A percentile compares a stretch with the other conserved stretches of the same genome.
Evolutionary conservation across 53 echinoderm and acorn worm species (phyloP).

Genomic region (Astropecten irregularis): DNA sequence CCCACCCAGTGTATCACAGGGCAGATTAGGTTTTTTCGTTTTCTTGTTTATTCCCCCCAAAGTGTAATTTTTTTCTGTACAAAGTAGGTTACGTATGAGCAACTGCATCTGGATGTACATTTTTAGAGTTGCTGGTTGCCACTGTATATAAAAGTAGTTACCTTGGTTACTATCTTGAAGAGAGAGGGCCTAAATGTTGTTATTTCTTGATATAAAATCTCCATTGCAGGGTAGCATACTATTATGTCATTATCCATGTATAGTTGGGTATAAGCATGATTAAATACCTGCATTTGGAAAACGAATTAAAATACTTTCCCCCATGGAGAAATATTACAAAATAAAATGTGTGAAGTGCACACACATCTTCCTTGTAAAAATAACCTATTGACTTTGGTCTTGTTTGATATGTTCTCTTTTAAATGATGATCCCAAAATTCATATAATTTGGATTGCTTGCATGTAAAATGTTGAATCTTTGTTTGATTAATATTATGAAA

Average conservation of each 20-base stretch:
- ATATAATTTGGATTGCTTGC: too few relatives aligned
- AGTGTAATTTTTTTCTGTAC: constrained; percentile 11
- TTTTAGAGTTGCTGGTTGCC: constrained; percentile 42
- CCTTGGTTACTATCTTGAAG: constrained; percentile 16
- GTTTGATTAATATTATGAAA: too few relatives aligned
- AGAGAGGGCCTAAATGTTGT: neutral
- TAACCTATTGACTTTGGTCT: too few relatives aligned
- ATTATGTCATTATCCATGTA: too few relatives aligned
- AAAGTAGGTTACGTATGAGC: constrained; percentile 39
- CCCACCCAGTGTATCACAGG: too few relatives aligned
- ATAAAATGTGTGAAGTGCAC: constrained; percentile 41
- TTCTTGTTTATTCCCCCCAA: too few relatives aligned
- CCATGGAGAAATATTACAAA: constrained; percentile 32
- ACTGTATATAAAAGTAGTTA: constrained; percentile 39
- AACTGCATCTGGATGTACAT: constrained; percentile 30
- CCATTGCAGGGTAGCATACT: neutral
- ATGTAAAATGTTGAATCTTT: too few relatives aligned
- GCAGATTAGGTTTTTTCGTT: too few relatives aligned
- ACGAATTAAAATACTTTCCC: constrained; percentile 23
- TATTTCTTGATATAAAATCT: neutral
- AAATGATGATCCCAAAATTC: too few relatives aligned
- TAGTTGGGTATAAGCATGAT: too few relatives aligned
- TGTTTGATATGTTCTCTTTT: too few relatives aligned
- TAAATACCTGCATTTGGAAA: too few relatives aligned
- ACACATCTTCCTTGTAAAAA: constrained; percentile 49